Conservation (phyloP, 2,797 vertebrate species). For the Catostomus latipinnis region DNA sequence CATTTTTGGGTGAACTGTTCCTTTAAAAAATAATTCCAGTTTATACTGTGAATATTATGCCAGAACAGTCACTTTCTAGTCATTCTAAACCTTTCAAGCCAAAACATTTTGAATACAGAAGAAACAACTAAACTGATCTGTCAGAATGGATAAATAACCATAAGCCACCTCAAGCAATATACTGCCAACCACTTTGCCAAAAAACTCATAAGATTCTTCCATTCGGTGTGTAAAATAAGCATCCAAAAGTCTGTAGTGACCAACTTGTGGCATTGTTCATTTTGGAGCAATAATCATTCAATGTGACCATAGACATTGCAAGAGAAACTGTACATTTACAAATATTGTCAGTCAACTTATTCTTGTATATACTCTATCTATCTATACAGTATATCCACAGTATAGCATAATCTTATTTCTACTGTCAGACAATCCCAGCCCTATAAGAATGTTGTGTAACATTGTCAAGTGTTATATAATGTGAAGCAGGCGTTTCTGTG, state of each 20-base stretch:
- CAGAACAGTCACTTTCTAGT: not conserved
- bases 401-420: no score
- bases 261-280: conserved; percentile 15
- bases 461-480: no score
- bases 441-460: no score
- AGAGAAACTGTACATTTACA: not conserved
- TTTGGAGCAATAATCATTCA: conserved; percentile 2
- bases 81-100: not conserved
- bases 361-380: not conserved
- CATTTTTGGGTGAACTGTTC: no score
- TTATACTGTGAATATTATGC: not conserved
- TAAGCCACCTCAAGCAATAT: not conserved
- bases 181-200: conserved; percentile 5
- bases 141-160: conserved; percentile 27
- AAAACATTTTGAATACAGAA: not conserved
- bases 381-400: no score
- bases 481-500: no score
- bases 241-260: conserved; percentile 8
- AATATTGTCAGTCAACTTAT: not conserved
- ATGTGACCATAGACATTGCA: not conserved
- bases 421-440: no score
- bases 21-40: not conserved
- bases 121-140: not conserved
- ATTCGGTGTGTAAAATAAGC: conserved; percentile 18
- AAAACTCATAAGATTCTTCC: not conserved